Evolutionary conservation across 2,797 vertebrate species (phyloP), one percentile per base, ranked within the genome.

Genomic region (Enteromius trimaculatus): DNA sequence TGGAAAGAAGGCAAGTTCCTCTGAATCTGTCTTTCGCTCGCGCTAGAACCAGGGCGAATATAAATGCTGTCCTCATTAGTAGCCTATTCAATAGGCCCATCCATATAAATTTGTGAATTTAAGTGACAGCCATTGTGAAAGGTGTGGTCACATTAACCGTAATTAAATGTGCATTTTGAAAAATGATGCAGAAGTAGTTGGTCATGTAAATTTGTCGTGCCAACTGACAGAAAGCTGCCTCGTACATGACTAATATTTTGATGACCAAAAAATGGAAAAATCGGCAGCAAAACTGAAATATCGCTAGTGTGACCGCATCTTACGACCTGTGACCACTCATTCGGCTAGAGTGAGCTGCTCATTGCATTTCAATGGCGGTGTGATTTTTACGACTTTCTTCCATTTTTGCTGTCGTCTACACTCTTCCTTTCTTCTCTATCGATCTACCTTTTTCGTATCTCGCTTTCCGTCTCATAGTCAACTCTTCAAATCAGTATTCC

Each of bases 401-500:
- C 44, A 53, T 80, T 77, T 83, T 71, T 77, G 75, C 76, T 69
- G 69, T 69, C 37, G 6, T 69, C 49, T 80, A 39, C n/a, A 21
- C 47, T 26, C 64, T 82, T 49, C 53, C 42, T 77, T 75, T 37
- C 19, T 80, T 47, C 37, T 77, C 77, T 66, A 60, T 83, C 16
- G 1, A 62, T 79, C 42, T 53, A 19, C 58, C 29, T 65, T 74
- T 62, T 79, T 64, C 44, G 10, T 70, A 58, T 83, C 31, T 62
- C 51, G 6, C 51, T 68, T 47, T 70, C 64, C 37, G 5, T 71
- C 47, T 82, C 83, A 76, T 34, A 55, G 79, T 55, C 53, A 13
- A 34, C 16, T 70, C 55, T 69, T 82, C 17, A 76, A 83, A 74
- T 88, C 81, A 86, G 77, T 88, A 82, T 88, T 86, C 77, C 53